These are phyloP conservation scores for Drosophila pseudotalamancana DNA, from an alignment of 2,888 invertebrate genomes.

Conservation along the genomic window DNA sequence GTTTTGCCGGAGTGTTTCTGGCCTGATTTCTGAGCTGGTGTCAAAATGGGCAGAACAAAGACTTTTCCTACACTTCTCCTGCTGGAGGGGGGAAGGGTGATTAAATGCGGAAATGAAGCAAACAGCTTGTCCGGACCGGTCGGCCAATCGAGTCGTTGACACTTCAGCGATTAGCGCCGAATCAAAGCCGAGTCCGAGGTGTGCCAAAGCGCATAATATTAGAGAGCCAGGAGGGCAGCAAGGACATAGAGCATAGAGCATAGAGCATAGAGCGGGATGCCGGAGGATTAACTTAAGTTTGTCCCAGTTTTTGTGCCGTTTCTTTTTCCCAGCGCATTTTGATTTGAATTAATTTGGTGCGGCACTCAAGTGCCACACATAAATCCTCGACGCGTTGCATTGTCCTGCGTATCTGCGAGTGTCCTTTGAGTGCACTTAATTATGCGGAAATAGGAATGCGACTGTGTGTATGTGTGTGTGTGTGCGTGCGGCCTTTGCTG, in stretches of 20 bases:
- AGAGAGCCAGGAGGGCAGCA: slow-evolving; percentile 15
- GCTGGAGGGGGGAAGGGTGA: slow-evolving; percentile 65
- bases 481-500: slow-evolving; percentile 23
- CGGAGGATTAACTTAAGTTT: slow-evolving; percentile 43
- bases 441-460: slow-evolving; percentile 62
- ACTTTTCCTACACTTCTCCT: neutral
- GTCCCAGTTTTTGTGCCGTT: slow-evolving; percentile 30
- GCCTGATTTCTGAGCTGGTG: slow-evolving; percentile 50
- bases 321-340: slow-evolving; percentile 52
- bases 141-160: slow-evolving; percentile 50
- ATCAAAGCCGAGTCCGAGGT: slow-evolving; percentile 69
- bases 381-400: slow-evolving; percentile 55
- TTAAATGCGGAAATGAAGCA: slow-evolving; percentile 74
- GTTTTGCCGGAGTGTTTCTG: slow-evolving; percentile 61
- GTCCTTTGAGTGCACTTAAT: slow-evolving; percentile 70
- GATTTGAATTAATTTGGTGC: slow-evolving; percentile 80
- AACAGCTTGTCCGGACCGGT: slow-evolving; percentile 18
- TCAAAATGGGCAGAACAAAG: slow-evolving; percentile 64
- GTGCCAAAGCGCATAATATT: slow-evolving; percentile 74
- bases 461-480: slow-evolving; percentile 16
- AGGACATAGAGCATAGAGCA: neutral
- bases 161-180: slow-evolving; percentile 77
- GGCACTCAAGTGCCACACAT: slow-evolving; percentile 80
- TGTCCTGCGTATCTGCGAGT: slow-evolving; percentile 21
- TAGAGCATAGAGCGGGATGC: slow-evolving; percentile 16